Evolutionary conservation across 2,888 invertebrate genomes (phyloP), one percentile per base, ranked within the genome.

Genomic region (Steinernema hermaphroditum): DNA sequence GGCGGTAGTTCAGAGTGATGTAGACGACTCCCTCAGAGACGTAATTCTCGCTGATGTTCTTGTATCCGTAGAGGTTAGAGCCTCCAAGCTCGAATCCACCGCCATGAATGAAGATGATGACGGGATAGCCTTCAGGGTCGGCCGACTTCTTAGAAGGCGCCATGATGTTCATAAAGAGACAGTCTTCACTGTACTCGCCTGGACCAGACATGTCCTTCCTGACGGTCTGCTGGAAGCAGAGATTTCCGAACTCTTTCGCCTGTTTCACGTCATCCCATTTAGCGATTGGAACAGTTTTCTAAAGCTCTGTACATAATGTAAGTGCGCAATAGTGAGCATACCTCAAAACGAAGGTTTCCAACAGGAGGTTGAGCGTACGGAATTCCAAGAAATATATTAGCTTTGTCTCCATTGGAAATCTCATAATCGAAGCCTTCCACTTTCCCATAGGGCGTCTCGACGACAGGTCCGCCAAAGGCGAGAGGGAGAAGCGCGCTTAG

Each of bases 381-480:
- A 37, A 70, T 69, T 16, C 70, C 70, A 2, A 70, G 29, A 69
- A 76, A 80, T 29, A 80, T 73, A 19, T 80, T 76, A 0, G 78
- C 70, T 1, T 16, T 19, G 12, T 71, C 50, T 22, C 72, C 70
- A 1, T 29, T 41, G 2, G 44, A 8, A 0, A 24, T 34, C 1
- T 37, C 70, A 46, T 71, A 72, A 14, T 75, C 72, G 32, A 80
- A 78, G 73, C 80, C 80, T 44, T 75, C 69, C 8, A 78, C 70
- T 24, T 62, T 70, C 69, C 80, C 80, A 37, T 78, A 77, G 1
- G 75, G 72, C 27, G 79, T 78, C 12, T 68, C 16, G 8, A 78
- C 76, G 9, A 71, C 72, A 0, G 75, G 76, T 41, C 9, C 43
- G 43, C 8, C 43, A 16, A 41, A 16, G 14, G 43, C 8, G 43